Conservation (phyloP, 92 coral and sea anemone genomes). For the Plumapathes pennacea region DNA sequence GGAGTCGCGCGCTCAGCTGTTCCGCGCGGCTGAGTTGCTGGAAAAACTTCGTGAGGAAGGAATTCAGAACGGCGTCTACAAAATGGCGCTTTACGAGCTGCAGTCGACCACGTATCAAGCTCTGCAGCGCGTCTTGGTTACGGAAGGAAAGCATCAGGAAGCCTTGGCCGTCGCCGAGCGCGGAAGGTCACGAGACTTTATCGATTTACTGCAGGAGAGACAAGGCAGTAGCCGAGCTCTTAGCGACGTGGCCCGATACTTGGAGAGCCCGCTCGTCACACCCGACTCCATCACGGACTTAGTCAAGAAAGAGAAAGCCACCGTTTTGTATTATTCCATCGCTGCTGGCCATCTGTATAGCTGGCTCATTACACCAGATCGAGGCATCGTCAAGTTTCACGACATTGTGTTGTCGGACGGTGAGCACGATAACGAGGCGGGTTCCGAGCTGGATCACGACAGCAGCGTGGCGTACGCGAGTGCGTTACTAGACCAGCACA, state of each 20-base stretch:
- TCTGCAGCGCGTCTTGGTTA: constrained; percentile 90
- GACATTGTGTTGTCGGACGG: constrained; percentile 87
- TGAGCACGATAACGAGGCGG: constrained; percentile 53
- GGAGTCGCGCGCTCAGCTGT: constrained; percentile 76
- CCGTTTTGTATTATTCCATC: constrained; percentile 78
- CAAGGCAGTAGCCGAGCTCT: constrained; percentile 49
- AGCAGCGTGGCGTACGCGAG: constrained; percentile 51
- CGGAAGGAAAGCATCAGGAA: constrained; percentile 72
- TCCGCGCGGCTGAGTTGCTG: constrained; percentile 78
- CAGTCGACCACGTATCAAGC: constrained; percentile 92
- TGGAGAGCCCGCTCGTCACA: constrained; percentile 46
- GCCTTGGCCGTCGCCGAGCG: constrained; percentile 96
- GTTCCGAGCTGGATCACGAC: constrained; percentile 71
- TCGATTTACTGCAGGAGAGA: constrained; percentile 86
- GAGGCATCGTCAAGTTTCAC: constrained; percentile 89
- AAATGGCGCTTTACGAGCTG: constrained; percentile 83
- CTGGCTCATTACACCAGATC: constrained; percentile 85
- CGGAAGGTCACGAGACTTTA: constrained; percentile 83
- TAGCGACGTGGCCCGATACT: constrained; percentile 29
- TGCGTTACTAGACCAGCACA: constrained; percentile 81
- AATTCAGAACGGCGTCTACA: constrained; percentile 77
- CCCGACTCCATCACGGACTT: constrained; percentile 86
- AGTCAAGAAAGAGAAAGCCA: constrained; percentile 73
- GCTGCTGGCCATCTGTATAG: constrained; percentile 96
- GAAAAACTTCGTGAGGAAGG: constrained; percentile 89